Percentiles rank a stretch among this genome's conserved stretches.
These are phyloP conservation scores for Thunnus maccoyii DNA, from an alignment of 2,113 vertebrate species.

Conservation along the genomic window DNA sequence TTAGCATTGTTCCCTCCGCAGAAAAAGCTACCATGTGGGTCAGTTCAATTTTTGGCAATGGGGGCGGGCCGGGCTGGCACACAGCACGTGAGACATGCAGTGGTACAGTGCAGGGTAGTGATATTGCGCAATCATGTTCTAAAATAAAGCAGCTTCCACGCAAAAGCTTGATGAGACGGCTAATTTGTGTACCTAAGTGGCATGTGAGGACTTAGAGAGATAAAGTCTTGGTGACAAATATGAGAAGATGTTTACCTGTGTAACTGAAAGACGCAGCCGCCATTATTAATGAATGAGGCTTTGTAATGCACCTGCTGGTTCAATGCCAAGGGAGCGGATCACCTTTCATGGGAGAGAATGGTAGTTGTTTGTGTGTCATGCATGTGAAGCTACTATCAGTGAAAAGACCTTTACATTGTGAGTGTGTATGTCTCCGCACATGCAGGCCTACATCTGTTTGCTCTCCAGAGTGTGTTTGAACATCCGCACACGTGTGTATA, in stretches of 20 bases:
- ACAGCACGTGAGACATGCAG: slow-evolving; percentile 17
- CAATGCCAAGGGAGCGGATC: slow-evolving; percentile 64
- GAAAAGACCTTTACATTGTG: slow-evolving; percentile 53
- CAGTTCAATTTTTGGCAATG: slow-evolving; percentile 25
- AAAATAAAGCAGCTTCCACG: slow-evolving; percentile 48
- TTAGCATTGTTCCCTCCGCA: slow-evolving; percentile 28
- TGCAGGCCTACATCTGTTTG: slow-evolving; percentile 36
- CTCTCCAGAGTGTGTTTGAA: slow-evolving; percentile 28
- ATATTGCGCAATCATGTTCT: not conserved
- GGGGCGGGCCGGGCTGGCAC: not conserved
- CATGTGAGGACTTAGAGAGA: slow-evolving; percentile 38
- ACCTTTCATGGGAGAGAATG: slow-evolving; percentile 73
- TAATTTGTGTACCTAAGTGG: slow-evolving; percentile 3
- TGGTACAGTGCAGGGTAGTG: not conserved
- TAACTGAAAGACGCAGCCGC: slow-evolving; percentile 73
- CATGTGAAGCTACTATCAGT: slow-evolving; percentile 35
- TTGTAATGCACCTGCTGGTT: slow-evolving; percentile 81
- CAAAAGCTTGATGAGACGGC: not conserved
- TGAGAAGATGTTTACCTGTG: slow-evolving; percentile 78
- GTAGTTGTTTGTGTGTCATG: slow-evolving; percentile 45
- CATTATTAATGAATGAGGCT: slow-evolving; percentile 80
- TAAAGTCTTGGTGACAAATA: slow-evolving; percentile 63
- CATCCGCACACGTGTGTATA: not conserved
- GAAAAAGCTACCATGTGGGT: slow-evolving; percentile 38
- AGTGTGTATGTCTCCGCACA: slow-evolving; percentile 6